These are phyloP conservation scores for Colinus virginianus DNA, from an alignment of 2,113 vertebrate genomes.

Conservation along the genomic window DNA sequence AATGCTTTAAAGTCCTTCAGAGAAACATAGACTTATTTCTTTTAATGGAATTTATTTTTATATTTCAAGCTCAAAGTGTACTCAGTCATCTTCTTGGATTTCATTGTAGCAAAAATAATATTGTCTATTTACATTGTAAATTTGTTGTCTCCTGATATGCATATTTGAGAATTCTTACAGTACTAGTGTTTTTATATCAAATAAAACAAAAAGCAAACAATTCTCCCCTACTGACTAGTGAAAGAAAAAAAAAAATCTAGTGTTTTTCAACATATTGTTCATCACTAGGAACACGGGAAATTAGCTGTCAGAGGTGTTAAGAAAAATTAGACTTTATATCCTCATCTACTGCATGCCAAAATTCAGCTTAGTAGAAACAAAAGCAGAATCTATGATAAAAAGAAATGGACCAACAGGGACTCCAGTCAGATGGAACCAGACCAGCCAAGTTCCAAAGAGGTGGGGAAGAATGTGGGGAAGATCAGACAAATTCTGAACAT, in stretches of 20 bases:
- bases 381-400: neutral
- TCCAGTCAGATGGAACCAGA: neutral
- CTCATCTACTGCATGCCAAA: neutral
- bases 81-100: neutral
- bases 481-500: neutral
- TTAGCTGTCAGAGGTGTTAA: neutral
- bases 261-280: neutral
- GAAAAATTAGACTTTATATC: neutral
- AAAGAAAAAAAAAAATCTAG: neutral
- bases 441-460: neutral
- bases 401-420: neutral
- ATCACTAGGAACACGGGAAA: neutral
- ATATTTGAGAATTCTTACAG: neutral
- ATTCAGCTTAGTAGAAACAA: neutral
- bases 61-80: neutral
- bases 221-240: rapidly evolving
- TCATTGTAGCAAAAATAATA: neutral
- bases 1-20: neutral
- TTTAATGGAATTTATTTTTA: neutral
- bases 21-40: neutral
- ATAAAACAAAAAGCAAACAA: neutral
- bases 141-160: neutral
- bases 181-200: neutral
- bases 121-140: neutral
- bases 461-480: neutral